A percentile compares a stretch with the other conserved stretches of the same genome.
phyloP scores from a whole-genome alignment of 2,113 vertebrate genomes.

The rat (Rattus norvegicus) region GRCr8 NC_086021.1:52016001-52016500 shows the following conservation, averaged over 20 bases:
- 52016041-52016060: not conserved
- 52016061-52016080: not conserved
- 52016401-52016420: not conserved
- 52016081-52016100: not conserved
- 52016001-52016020: conserved; percentile 3
- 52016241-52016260: not conserved
- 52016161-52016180: not conserved
- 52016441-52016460: not conserved
- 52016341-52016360: not conserved
- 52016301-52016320: conserved; percentile 41
- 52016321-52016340: conserved; percentile 1
- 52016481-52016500: not conserved
- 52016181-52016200: conserved; percentile 3
- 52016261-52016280: not conserved
- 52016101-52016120: not conserved
- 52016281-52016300: not conserved
- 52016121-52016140: not conserved
- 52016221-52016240: not conserved
- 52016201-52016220: not conserved
- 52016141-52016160: not conserved
- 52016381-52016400: not conserved
- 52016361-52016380: conserved; percentile 4
- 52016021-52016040: not conserved
- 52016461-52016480: not conserved
- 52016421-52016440: not conserved